Evolutionary conservation across 1,140 invertebrate species (phyloP).

Genomic region (Harlomillsia oculata): DNA sequence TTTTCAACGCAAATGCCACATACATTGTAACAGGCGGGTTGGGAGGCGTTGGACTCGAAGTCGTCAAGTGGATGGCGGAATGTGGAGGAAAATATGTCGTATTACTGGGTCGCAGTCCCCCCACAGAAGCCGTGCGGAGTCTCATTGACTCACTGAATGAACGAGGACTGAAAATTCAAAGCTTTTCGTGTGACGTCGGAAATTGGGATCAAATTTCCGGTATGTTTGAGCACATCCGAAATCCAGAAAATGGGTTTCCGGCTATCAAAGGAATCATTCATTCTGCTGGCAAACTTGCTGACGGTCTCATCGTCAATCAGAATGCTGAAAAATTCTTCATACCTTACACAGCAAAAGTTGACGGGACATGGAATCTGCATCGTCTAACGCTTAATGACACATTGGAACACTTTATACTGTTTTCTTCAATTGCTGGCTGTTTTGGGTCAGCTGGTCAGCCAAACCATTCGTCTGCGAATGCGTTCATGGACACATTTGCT

Average conservation of each 20-base stretch:
- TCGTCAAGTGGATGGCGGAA: conserved; percentile 12
- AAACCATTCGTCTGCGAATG: conserved; percentile 5
- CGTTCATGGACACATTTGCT: conserved; percentile 10
- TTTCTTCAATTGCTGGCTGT: conserved; percentile 3
- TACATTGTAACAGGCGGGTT: conserved; percentile 13
- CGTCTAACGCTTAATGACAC: not conserved
- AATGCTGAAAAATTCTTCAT: not conserved
- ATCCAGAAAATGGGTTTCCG: not conserved
- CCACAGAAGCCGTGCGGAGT: not conserved
- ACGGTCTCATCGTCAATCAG: conserved; percentile 1
- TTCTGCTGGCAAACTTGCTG: conserved; percentile 6
- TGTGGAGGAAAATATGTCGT: conserved; percentile 10
- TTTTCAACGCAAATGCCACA: conserved; percentile 5
- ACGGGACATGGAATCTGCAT: conserved; percentile 19
- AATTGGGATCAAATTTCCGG: not conserved
- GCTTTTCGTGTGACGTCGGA: not conserved
- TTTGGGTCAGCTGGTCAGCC: conserved; percentile 4
- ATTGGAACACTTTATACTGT: conserved; percentile 17
- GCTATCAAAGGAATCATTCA: conserved; percentile 12
- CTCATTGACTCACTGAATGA: not conserved
- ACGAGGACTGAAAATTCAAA: not conserved
- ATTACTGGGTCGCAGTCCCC: conserved; percentile 1
- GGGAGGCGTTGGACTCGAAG: conserved; percentile 6
- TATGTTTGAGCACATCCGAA: not conserved
- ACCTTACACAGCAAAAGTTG: conserved; percentile 8